phyloP scores from a whole-genome alignment of 2,888 invertebrate species.

The Epinotia nisella region DNA sequence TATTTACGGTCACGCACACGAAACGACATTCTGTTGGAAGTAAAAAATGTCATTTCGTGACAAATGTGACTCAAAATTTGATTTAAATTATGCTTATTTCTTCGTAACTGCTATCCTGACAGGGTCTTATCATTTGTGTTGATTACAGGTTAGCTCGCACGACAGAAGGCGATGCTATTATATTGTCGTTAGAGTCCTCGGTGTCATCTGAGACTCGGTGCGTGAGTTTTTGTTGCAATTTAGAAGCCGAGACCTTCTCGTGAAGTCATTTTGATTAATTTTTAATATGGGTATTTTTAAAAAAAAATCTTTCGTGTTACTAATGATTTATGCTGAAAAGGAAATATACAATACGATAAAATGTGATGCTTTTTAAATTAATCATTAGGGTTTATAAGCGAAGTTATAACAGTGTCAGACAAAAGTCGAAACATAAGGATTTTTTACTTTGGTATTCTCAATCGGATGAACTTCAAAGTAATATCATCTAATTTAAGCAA shows the following conservation, averaged over 20 bases:
- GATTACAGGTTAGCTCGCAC: constrained; percentile 76
- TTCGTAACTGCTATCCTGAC: constrained; percentile 64
- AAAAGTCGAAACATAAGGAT: background rate
- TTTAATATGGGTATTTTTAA: background rate
- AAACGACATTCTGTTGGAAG: constrained; percentile 11
- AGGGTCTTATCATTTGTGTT: constrained; percentile 76
- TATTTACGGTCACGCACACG: constrained; percentile 14
- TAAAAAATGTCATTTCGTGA: constrained; percentile 35
- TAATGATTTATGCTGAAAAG: constrained; percentile 4
- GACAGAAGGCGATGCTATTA: constrained; percentile 81
- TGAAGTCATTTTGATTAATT: constrained; percentile 28
- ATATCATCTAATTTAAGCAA: background rate
- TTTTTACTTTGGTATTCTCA: background rate
- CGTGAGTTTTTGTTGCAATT: constrained; percentile 80
- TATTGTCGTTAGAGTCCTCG: constrained; percentile 82
- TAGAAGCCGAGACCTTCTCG: constrained; percentile 60
- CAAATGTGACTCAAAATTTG: constrained; percentile 42
- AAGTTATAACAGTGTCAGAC: background rate
- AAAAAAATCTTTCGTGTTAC: background rate
- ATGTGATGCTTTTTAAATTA: background rate
- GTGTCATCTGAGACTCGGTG: constrained; percentile 79
- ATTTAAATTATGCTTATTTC: constrained; percentile 43
- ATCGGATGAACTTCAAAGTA: background rate
- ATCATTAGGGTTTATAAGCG: background rate
- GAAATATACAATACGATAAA: background rate